Base-by-base conservation (phyloP, 2,888 invertebrate species). In the Hypomecis atomaria region DNA sequence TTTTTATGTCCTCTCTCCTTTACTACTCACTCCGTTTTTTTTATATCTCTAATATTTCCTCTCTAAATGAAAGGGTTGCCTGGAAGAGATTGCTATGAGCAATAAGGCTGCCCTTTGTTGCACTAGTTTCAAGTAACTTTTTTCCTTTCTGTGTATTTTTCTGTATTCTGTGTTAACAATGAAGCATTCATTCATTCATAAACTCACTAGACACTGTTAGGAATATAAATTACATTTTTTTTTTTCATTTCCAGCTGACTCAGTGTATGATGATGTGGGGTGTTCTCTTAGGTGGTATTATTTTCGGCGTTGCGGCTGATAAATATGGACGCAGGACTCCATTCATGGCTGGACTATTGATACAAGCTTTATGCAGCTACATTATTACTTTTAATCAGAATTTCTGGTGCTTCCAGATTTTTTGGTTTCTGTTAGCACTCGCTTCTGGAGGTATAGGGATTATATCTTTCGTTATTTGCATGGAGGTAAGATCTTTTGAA, bases 181-280 rank as follows among this genome's bases (percentile, higher is more conserved):
- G n/a, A n/a, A n/a, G n/a, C n/a, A n/a, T n/a, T n/a, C n/a, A n/a
- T n/a, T n/a, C n/a, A n/a, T n/a, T n/a, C n/a, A n/a, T n/a, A n/a
- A n/a, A n/a, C n/a, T n/a, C n/a, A n/a, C n/a, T n/a, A n/a, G n/a
- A n/a, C n/a, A n/a, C n/a, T n/a, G n/a, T 37, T 8, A 38, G 9
- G 9, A 1, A 38, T 38, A 8, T 1, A n/a, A 2, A 23, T 11
- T 8, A 47, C 8, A 8, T n/a, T 69, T 72, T 59, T 40, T 6
- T 23, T 33, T 13, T 36, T 53, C 1, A 65, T 50, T 87, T 87
- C 66, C 79, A 93, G 93, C 43, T 94, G 8, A 91, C 94, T 4
- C 95, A 95, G 79, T 91, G 93, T 42, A 83, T 93, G 2, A 90
- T 95, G 81, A 95, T 95, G 95, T 90, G 93, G 78, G 95, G 95